A percentile compares a stretch with the other conserved stretches of the same genome.
Conservation (phyloP, 2,888 invertebrate genomes). For the Trimorus sp. region DNA sequence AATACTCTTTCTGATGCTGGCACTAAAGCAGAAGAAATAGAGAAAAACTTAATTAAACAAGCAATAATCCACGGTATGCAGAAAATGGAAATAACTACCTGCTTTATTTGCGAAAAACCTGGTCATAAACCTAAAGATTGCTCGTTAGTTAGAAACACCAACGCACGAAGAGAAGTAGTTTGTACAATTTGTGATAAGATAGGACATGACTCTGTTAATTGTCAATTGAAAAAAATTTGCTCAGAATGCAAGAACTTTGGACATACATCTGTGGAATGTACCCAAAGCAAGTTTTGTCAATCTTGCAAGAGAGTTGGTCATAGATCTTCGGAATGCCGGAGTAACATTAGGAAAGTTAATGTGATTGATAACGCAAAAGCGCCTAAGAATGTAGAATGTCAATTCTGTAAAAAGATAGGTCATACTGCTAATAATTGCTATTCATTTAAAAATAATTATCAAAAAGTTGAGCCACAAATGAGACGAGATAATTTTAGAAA, state of each 20-base stretch:
- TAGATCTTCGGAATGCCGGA: background rate
- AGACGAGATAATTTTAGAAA: no score
- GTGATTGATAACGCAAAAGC: no score
- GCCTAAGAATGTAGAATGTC: background rate
- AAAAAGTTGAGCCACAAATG: no score
- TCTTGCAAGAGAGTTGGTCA: background rate
- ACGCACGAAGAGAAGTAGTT: no score
- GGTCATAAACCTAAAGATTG: slow-evolving; percentile 15
- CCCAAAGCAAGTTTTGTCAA: background rate
- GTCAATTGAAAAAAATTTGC: background rate
- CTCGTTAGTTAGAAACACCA: background rate
- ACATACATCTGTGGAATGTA: background rate
- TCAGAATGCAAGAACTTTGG: background rate
- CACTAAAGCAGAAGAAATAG: background rate
- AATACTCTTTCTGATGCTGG: background rate
- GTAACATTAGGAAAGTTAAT: no score
- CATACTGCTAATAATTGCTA: background rate
- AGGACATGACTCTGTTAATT: no score
- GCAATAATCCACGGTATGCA: background rate
- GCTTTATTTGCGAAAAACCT: slow-evolving; percentile 1
- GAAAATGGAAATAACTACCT: background rate
- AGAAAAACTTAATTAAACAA: background rate
- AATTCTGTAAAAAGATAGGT: background rate
- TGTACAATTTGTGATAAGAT: no score
- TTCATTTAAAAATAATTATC: background rate